Base-by-base conservation (phyloP, 2,888 invertebrate species). In the Netelia melanura region DNA sequence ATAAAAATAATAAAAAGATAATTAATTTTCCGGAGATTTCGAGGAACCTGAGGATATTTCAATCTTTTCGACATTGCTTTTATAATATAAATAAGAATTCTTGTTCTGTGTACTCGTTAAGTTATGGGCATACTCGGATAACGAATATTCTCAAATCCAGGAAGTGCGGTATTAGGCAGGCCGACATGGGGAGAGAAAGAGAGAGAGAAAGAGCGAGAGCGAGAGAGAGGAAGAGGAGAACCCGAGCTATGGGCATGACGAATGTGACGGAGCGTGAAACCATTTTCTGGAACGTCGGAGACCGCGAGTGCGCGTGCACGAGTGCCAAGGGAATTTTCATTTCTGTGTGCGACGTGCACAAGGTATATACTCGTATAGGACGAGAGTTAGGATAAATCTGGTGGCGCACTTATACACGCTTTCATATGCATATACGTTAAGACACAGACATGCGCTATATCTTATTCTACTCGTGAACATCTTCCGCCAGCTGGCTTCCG, bases 401-500 rank as follows among this genome's bases (percentile, higher is more conserved):
- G 87, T 67, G 65, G 38, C 23, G n/a, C 62, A 74, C 58, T 58
- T 48, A 17, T 38, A 38, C 68, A 10, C 72, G 52, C 61, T 43
- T 52, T 48, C 11, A 56, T 25, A 78, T 6, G 44, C 62, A 61
- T 58, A 21, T 43, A 62, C 43, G 44, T 21, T 48, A 8, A 61
- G 30, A 44, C 43, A 74, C 48, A 8, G 43, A 48, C 70, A 11
- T 38, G 62, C 43, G 38, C 48, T 38, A 44, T 79, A 79, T 83
- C 79, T 68, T 68, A 74, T 79, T 74, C 54, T 61, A 70, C 74
- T 64, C 52, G 87, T 54, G 89, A 87, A 88, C 89, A 89, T 91
- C 90, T 90, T 90, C 90, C 89, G 90, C 90, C 92, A 92, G 92
- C 91, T 92, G 92, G 91, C 90, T 92, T 92, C 91, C 90, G 92